Evolutionary conservation across 2,113 vertebrate species (phyloP).

Genomic region (Ondatra zibethicus): DNA sequence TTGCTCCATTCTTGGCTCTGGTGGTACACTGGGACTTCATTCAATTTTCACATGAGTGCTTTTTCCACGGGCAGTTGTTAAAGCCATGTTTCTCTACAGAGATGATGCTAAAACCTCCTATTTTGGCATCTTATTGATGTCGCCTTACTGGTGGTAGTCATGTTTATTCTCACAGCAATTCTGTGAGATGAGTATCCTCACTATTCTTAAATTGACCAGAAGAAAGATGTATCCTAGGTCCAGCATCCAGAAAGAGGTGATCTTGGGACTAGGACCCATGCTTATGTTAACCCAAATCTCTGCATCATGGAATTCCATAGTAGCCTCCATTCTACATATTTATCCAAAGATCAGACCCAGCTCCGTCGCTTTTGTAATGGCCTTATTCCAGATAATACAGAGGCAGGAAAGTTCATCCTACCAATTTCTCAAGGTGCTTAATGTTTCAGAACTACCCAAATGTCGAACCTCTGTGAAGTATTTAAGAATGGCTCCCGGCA

Average conservation of each 20-base stretch:
- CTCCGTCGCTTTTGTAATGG: background rate
- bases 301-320: background rate
- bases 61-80: background rate
- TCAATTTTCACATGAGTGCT: background rate
- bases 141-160: background rate
- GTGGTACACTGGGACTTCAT: background rate
- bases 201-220: background rate
- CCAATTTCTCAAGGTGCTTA: conserved; percentile 35
- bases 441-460: conserved; percentile 34
- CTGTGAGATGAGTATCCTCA: background rate
- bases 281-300: background rate
- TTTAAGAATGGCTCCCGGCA: conserved; percentile 24
- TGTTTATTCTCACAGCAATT: background rate
- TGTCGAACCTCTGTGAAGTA: background rate
- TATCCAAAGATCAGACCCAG: background rate
- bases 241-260: background rate
- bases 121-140: background rate
- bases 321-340: background rate
- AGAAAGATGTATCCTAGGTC: background rate
- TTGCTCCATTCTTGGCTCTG: background rate
- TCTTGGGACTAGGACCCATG: background rate
- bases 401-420: background rate
- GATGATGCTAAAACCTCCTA: background rate
- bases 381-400: background rate
- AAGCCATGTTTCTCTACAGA: background rate